phyloP scores from a whole-genome alignment of 1,140 invertebrate genomes.

The Oncopodura yosiiana region DNA sequence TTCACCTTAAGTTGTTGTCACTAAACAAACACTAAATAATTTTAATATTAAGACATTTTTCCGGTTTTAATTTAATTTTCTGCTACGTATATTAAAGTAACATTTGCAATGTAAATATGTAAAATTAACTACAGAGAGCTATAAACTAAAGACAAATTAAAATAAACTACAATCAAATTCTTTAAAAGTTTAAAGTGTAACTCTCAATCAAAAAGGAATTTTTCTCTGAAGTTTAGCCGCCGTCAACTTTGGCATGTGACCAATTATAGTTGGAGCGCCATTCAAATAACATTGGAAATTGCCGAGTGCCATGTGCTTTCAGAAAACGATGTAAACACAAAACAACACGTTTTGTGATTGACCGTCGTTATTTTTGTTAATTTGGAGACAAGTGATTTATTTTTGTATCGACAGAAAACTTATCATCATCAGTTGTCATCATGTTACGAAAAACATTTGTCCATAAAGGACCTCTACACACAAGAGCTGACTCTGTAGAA shows the following conservation, averaged over 20 bases:
- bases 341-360: neutral
- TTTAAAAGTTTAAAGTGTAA: neutral
- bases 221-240: neutral
- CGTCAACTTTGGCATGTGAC: neutral
- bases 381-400: neutral
- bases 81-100: neutral
- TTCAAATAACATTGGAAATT: no score
- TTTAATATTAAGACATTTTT: no score
- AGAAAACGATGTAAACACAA: no score
- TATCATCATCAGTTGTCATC: neutral
- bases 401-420: neutral
- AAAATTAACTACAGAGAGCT: neutral
- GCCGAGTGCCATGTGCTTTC: no score
- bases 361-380: neutral
- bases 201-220: neutral
- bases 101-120: neutral
- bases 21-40: no score
- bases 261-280: no score
- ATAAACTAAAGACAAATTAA: neutral
- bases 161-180: neutral
- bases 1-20: no score
- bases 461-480: conserved; percentile 24
- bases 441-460: conserved; percentile 25
- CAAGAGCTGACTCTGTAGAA: conserved; percentile 23
- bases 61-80: neutral